phyloP scores from a whole-genome alignment of 1,140 invertebrate genomes.

The Dinothrombium tinctorium region DNA sequence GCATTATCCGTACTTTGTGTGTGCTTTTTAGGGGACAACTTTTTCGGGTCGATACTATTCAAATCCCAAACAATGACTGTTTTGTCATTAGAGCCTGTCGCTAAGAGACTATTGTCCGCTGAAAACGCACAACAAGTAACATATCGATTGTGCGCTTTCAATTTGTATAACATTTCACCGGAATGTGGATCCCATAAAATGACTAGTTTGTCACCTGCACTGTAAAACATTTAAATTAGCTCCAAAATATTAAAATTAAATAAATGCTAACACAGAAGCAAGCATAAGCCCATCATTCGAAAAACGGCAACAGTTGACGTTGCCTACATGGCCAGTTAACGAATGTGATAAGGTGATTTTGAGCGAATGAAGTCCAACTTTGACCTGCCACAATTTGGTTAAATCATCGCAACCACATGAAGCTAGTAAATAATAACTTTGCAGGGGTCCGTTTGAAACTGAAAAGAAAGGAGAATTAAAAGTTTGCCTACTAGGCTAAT shows the following conservation, averaged over 20 bases:
- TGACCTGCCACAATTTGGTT: slow-evolving; percentile 46
- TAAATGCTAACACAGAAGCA: slow-evolving; percentile 26
- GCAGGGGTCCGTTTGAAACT: slow-evolving; percentile 12
- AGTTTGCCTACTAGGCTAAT: not conserved
- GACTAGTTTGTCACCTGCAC: slow-evolving; percentile 39
- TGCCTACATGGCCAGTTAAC: slow-evolving; percentile 16
- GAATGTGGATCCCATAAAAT: slow-evolving; percentile 34
- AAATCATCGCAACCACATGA: slow-evolving; percentile 43
- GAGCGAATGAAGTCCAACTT: slow-evolving; percentile 18
- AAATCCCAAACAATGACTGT: slow-evolving; percentile 33
- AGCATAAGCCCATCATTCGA: slow-evolving; percentile 31
- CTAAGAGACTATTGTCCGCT: slow-evolving; percentile 32
- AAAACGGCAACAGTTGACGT: slow-evolving; percentile 36
- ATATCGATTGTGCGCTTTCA: slow-evolving; percentile 27
- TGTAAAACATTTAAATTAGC: no score
- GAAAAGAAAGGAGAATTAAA: not conserved
- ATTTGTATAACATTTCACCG: slow-evolving; percentile 17
- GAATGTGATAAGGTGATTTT: slow-evolving; percentile 14
- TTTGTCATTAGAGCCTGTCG: slow-evolving; percentile 46
- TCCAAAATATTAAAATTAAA: no score
- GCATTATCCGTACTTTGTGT: no score
- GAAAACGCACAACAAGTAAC: slow-evolving; percentile 46
- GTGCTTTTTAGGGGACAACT: no score
- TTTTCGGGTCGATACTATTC: no score
- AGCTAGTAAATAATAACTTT: slow-evolving; percentile 29